phyloP scores from a whole-genome alignment of 2,797 vertebrate genomes.

The Lates japonicus region DNA sequence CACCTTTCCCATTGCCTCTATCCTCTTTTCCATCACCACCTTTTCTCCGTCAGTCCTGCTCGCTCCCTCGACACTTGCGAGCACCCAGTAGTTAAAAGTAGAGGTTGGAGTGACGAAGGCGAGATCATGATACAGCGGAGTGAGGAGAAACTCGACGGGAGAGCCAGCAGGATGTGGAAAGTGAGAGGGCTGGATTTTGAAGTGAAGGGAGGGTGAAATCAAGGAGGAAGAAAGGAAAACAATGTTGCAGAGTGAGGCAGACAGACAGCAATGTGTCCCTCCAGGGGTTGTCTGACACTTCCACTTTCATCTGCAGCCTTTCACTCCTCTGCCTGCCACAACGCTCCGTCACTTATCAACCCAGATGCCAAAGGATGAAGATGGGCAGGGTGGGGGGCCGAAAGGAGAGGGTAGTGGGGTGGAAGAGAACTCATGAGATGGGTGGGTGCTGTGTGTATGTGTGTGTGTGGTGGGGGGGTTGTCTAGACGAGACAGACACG shows the following conservation, averaged over 20 bases:
- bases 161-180: conserved; percentile 3
- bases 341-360: conserved; percentile 68
- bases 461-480: conserved; percentile 2
- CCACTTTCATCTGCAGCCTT: conserved; percentile 61
- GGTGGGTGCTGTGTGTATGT: conserved; percentile 8
- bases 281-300: conserved; percentile 67
- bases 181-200: conserved; percentile 38
- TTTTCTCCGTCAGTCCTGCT: conserved; percentile 12
- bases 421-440: conserved; percentile 34
- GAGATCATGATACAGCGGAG: conserved; percentile 13
- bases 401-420: conserved; percentile 35
- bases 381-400: conserved; percentile 7
- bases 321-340: conserved; percentile 56
- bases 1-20: neutral
- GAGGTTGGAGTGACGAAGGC: conserved; percentile 17
- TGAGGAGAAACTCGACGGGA: conserved; percentile 10
- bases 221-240: conserved; percentile 40
- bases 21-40: neutral
- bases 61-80: conserved; percentile 27
- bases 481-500: conserved; percentile 12
- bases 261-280: conserved; percentile 43
- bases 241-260: conserved; percentile 25
- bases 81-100: conserved; percentile 22
- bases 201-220: conserved; percentile 27
- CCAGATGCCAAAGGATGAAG: conserved; percentile 24